Evolutionary conservation across 2,797 vertebrate genomes (phyloP).

Genomic region (Carduelis carduelis): DNA sequence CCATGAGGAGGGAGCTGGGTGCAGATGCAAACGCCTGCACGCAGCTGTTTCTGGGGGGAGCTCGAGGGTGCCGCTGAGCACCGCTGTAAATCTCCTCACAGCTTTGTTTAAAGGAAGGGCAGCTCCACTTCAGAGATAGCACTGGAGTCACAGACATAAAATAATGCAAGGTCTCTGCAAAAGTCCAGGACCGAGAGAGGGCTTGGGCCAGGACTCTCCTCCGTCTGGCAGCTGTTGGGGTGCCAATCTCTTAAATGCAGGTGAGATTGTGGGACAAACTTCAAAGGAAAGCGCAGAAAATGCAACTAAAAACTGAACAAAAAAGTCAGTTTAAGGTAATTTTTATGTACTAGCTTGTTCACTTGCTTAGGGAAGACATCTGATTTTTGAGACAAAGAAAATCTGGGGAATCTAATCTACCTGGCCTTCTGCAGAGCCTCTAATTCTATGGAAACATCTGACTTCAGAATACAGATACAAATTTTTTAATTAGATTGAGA

Average conservation of each 20-base stretch:
- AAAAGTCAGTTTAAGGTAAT: not conserved
- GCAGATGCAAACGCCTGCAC: not conserved
- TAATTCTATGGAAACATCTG: not conserved
- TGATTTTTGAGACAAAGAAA: not conserved
- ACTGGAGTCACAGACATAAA: not conserved
- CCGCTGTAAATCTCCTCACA: not conserved
- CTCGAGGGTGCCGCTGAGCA: accelerated
- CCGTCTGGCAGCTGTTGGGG: not conserved
- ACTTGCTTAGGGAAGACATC: not conserved
- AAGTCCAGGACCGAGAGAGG: not conserved
- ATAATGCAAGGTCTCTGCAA: not conserved
- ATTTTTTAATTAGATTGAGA: not conserved
- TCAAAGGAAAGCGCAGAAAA: not conserved
- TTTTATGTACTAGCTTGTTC: not conserved
- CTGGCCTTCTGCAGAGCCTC: not conserved
- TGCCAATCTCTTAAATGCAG: not conserved
- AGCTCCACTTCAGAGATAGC: not conserved
- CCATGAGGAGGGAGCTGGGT: not conserved
- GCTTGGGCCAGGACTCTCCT: not conserved
- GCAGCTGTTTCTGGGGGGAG: not conserved
- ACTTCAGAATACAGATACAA: not conserved
- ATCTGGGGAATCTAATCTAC: not conserved
- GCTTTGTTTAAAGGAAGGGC: not conserved
- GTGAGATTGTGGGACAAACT: not conserved
- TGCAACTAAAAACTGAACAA: not conserved